A percentile compares a stretch with the other conserved stretches of the same genome.
phyloP scores from a whole-genome alignment of 64 coral and sea anemone genomes.

The Actinia equina region DNA sequence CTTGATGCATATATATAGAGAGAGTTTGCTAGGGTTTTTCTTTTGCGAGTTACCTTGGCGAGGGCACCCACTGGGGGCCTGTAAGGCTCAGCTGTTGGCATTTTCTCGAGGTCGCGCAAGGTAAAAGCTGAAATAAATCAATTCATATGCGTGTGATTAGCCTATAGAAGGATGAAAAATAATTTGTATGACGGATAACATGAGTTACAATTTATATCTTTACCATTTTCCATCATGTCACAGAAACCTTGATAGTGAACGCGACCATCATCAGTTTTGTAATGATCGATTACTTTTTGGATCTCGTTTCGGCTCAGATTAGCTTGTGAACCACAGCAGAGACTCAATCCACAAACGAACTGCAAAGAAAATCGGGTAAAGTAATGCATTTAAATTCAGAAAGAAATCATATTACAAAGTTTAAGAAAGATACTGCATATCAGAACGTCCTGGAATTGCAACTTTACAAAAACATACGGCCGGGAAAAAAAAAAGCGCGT shows the following conservation, averaged over 20 bases:
- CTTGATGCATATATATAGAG: too few species aligned
- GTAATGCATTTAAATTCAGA: too few species aligned
- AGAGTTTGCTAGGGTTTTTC: too few species aligned
- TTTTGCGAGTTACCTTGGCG: conserved; percentile 54
- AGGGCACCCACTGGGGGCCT: conserved; percentile 82
- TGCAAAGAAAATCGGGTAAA: conserved; percentile 14
- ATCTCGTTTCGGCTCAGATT: conserved; percentile 91
- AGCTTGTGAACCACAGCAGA: conserved; percentile 92
- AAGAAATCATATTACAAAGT: too few species aligned
- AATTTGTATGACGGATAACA: too few species aligned
- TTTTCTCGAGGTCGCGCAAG: conserved; percentile 91
- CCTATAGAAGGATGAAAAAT: too few species aligned
- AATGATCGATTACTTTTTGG: conserved; percentile 66
- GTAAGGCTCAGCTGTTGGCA: conserved; percentile 71
- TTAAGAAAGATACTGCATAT: too few species aligned
- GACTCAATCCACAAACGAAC: conserved; percentile 90
- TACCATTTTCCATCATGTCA: conserved; percentile 96
- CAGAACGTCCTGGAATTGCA: too few species aligned
- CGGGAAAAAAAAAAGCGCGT: too few species aligned
- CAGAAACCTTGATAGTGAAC: conserved; percentile 96
- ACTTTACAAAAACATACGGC: too few species aligned
- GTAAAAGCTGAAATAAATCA: conserved; percentile 77
- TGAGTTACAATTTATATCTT: not conserved
- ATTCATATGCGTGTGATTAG: not conserved
- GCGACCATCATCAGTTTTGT: conserved; percentile 75